Evolutionary conservation across 2,113 vertebrate species (phyloP).

Genomic region (Cottus gobio): DNA sequence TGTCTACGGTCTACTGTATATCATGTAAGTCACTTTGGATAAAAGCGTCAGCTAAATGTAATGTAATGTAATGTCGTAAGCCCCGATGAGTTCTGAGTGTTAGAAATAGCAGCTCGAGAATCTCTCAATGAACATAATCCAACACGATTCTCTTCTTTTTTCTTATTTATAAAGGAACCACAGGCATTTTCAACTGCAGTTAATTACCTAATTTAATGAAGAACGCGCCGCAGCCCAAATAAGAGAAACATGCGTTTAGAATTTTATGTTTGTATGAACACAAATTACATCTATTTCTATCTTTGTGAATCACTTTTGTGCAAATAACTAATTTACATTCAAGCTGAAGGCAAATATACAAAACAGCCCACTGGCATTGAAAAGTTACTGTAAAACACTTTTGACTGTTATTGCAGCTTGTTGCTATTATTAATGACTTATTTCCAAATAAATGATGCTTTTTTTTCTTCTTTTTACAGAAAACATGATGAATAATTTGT

Average conservation of each 20-base stretch:
- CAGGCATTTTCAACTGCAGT: background rate
- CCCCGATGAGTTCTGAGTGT: background rate
- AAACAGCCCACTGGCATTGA: background rate
- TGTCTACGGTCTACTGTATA: too few relatives aligned
- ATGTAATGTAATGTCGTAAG: too few relatives aligned
- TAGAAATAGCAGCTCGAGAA: background rate
- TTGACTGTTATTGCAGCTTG: background rate
- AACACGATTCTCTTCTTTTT: background rate
- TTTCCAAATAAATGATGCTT: background rate
- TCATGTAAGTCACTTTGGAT: too few relatives aligned
- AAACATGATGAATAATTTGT: background rate
- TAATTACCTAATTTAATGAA: background rate
- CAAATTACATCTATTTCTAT: background rate
- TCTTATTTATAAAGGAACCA: too few relatives aligned
- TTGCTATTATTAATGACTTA: background rate
- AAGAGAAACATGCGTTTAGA: background rate
- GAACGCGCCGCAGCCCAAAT: background rate
- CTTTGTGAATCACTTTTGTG: background rate
- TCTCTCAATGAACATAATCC: background rate
- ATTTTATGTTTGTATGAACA: background rate
- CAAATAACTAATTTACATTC: background rate
- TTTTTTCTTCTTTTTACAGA: background rate
- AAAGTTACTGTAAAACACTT: background rate
- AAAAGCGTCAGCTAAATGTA: too few relatives aligned
- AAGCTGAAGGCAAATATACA: background rate